phyloP scores from a whole-genome alignment of 2,888 invertebrate genomes.

The Scaptomyza caliginosa region DNA sequence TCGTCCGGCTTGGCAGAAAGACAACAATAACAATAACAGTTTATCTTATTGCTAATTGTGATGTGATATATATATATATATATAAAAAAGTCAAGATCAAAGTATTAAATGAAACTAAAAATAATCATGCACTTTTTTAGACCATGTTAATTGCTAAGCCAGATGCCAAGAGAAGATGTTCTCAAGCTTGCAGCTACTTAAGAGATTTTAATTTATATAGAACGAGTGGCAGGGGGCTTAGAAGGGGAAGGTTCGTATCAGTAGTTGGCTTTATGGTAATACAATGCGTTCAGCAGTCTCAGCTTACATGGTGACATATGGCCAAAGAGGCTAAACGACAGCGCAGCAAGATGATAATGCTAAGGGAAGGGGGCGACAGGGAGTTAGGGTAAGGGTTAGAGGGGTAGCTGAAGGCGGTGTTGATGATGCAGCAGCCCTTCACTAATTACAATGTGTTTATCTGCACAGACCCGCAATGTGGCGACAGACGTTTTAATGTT shows the following conservation, averaged over 20 bases:
- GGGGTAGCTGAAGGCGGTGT: slow-evolving; percentile 6
- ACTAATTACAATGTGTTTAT: slow-evolving; percentile 76
- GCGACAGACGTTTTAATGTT: slow-evolving; percentile 63
- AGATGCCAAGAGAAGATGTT: neutral
- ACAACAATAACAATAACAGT: slow-evolving; percentile 11
- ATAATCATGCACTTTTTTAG: too few species aligned
- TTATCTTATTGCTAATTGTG: slow-evolving; percentile 30
- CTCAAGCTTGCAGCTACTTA: slow-evolving; percentile 20
- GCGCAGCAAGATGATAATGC: slow-evolving; percentile 15
- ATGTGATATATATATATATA: slow-evolving; percentile 3
- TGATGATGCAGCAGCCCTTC: slow-evolving; percentile 41
- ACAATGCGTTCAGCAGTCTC: slow-evolving; percentile 63
- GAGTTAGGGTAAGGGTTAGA: neutral
- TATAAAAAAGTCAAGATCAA: neutral
- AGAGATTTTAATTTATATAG: slow-evolving; percentile 20
- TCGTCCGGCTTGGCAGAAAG: slow-evolving; percentile 67
- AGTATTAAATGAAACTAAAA: too few species aligned
- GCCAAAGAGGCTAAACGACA: slow-evolving; percentile 33
- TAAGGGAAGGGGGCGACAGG: neutral
- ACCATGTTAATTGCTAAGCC: too few species aligned
- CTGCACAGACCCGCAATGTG: slow-evolving; percentile 68
- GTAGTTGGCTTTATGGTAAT: slow-evolving; percentile 54
- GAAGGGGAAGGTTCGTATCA: neutral
- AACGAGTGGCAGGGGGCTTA: neutral
- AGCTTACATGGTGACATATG: slow-evolving; percentile 73